These are phyloP conservation scores for Arvicola amphibius DNA, from an alignment of 2,797 vertebrate species.

Conservation along the genomic window DNA sequence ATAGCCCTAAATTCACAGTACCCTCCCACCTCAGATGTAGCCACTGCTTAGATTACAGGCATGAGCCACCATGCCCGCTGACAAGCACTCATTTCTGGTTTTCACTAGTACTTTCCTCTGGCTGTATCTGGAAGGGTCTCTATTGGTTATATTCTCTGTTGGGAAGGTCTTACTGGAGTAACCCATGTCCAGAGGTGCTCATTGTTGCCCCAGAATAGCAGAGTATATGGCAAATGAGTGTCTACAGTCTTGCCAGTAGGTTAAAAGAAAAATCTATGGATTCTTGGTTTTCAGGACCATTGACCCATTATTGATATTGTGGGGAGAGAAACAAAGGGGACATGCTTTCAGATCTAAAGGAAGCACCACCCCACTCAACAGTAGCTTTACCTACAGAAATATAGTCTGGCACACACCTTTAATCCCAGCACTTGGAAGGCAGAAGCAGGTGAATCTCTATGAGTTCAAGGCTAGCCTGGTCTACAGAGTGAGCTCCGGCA, in stretches of 20 bases:
- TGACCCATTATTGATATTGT: background rate
- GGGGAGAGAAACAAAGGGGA: background rate
- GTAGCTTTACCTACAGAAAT: background rate
- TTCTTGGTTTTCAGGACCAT: background rate
- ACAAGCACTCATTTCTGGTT: background rate
- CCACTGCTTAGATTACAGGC: background rate
- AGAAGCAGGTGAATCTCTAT: too few relatives aligned
- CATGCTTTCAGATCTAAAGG: background rate
- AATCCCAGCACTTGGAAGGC: too few relatives aligned
- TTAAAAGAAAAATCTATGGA: background rate
- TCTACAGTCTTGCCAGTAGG: background rate
- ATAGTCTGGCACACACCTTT: background rate
- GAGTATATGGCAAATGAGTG: background rate
- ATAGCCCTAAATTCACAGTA: background rate
- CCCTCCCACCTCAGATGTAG: background rate
- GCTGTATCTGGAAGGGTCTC: constrained; percentile 1
- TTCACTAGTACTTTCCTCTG: background rate
- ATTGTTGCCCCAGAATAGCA: background rate
- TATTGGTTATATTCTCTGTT: background rate
- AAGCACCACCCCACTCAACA: background rate
- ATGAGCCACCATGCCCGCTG: background rate
- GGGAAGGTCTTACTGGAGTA: constrained; percentile 22
- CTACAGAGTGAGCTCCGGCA: too few relatives aligned
- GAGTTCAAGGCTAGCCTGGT: too few relatives aligned
- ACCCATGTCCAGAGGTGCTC: background rate